Base-by-base conservation (phyloP, 2,888 invertebrate species). In the Xiphydria camelus region DNA sequence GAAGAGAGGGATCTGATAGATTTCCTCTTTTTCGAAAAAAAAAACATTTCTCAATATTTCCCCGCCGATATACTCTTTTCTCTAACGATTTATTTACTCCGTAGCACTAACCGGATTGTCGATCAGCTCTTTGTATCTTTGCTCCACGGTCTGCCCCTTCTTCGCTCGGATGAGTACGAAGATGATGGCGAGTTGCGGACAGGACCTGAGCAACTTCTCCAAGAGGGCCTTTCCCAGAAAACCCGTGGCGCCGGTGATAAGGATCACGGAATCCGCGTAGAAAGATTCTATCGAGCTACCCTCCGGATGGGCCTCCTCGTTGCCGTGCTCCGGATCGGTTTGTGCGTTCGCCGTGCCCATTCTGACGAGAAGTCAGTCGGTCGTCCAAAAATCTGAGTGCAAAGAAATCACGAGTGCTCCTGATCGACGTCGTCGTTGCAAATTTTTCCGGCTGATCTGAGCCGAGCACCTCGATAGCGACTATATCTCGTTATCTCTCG, bases 151-250 rank as follows among this genome's bases (percentile, higher is more conserved):
- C 41, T 87, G 78, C 0, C 89, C 89, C 48, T 84, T 76, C 68
- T 89, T 89, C 57, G 86, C 84, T 48, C 96, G 80, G 71, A 96
- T 86, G 50, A 97, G 79, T 34, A 94, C 76, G 68, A 89, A 95
- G 41, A 97, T 84, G 6, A 81, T 83, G 25, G 83, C 81, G 10
- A 97, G 79, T 2, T 85, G 84, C 0, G 89, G 86, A 73, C 94
- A 94, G 41, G 89, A 87, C 66, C 95, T 82, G 15, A 97, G 79
- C 6, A 98, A 79, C 74, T 97, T 97, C 77, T 97, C 97, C 48
- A 97, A 78, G 2, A 97, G 78, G 0, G 93, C 93, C 77, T 96
- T 96, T 21, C 96, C 95, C 37, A 96, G 83, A 73, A 95, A 96
- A n/a, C 96, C 94, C 12, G 90, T 91, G 4, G 82, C 85, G 3